Evolutionary conservation across 2,797 vertebrate species (phyloP), one percentile per base, ranked within the genome.

Genomic region (Odontamblyopus lacepedii): DNA sequence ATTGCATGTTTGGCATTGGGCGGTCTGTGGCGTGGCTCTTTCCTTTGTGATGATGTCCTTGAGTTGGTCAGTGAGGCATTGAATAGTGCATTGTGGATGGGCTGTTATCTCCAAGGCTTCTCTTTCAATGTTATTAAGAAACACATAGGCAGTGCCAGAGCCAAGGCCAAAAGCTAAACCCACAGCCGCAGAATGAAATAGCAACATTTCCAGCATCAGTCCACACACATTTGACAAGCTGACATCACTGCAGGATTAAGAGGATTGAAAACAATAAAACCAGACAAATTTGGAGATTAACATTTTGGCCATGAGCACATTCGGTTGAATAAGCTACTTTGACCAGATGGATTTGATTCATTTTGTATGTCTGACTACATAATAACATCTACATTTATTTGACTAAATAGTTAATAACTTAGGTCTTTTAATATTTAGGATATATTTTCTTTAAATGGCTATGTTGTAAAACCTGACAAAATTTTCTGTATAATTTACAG

Each of bases 51-150:
- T 71, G 23, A 76, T 86, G 89, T 80, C 91, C 90, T 92, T 90
- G 84, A 89, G 87, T 81, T 72, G 68, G 77, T 70, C 85, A 84
- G 83, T 64, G 78, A 90, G 72, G 85, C 86, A 79, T 76, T 80
- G 84, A 87, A 83, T 80, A 80, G 85, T 73, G 81, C 75, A 80
- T 83, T 84, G 86, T 91, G 84, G 83, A 91, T 85, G 84, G 84
- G 84, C 87, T 82, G 88, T 90, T 88, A 88, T 89, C 87, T 82
- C 82, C 88, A 91, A 92, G 88, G 87, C 80, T 88, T 82, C 72
- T 71, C 77, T 76, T 87, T 89, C 86, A 84, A 32, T 71, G 81
- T 82, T 78, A 79, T 81, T 77, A 80, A 78, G 79, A 87, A 86
- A 81, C 75, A 75, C 81, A 75, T 78, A 84, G 79, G 84, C 75